Evolutionary conservation across 2,888 invertebrate species (phyloP).

Genomic region (Crioceris asparagi): DNA sequence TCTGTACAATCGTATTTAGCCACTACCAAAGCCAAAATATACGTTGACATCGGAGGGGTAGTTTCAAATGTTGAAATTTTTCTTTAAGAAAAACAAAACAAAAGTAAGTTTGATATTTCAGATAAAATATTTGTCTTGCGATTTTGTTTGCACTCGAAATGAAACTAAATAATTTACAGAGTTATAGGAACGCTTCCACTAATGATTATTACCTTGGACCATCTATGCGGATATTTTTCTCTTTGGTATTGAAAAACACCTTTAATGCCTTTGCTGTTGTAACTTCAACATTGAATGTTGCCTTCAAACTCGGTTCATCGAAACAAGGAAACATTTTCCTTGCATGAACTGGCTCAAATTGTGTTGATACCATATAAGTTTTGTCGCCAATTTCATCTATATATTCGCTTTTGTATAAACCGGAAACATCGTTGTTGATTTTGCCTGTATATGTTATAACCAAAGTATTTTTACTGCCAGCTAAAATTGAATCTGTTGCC

Average conservation of each 20-base stretch:
- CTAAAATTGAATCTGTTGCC: no score
- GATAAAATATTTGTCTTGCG: no score
- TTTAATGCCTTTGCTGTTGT: slow-evolving; percentile 37
- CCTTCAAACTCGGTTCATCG: slow-evolving; percentile 61
- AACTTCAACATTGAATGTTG: slow-evolving; percentile 44
- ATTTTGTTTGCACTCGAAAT: no score
- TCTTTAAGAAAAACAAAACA: slow-evolving; percentile 1
- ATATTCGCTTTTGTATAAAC: slow-evolving; percentile 39
- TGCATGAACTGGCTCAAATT: slow-evolving; percentile 56
- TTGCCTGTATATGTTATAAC: slow-evolving; percentile 7
- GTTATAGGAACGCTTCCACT: no score
- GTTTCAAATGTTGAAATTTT: slow-evolving; percentile 26
- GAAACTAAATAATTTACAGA: no score
- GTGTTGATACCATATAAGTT: slow-evolving; percentile 54
- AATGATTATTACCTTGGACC: no score
- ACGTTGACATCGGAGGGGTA: slow-evolving; percentile 66
- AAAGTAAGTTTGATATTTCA: no score
- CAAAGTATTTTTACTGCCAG: slow-evolving; percentile 4
- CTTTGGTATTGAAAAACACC: slow-evolving; percentile 18
- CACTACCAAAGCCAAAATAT: slow-evolving; percentile 74
- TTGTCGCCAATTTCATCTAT: slow-evolving; percentile 7
- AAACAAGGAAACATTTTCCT: slow-evolving; percentile 66
- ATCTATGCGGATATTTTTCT: no score
- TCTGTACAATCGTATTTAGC: slow-evolving; percentile 52
- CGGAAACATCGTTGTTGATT: slow-evolving; percentile 31